phyloP scores from a whole-genome alignment of 2,113 vertebrate genomes.

The Forbesichthys papilliferus region DNA sequence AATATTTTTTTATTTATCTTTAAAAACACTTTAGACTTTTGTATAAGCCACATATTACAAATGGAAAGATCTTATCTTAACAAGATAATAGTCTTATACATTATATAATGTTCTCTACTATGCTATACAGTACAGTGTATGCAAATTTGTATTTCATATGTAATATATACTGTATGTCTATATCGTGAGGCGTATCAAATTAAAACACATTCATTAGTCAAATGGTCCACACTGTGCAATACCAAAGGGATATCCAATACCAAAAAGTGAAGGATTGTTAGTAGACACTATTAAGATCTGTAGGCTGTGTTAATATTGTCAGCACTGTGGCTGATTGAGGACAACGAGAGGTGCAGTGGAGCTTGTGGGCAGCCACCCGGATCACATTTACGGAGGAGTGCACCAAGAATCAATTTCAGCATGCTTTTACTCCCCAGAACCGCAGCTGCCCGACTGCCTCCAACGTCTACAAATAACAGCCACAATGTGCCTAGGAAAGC shows the following conservation, averaged over 20 bases:
- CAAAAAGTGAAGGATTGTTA: neutral
- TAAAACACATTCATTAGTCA: too few species aligned
- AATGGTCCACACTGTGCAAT: neutral
- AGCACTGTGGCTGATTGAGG: conserved; percentile 67
- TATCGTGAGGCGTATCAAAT: too few species aligned
- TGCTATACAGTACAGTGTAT: too few species aligned
- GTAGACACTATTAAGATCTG: conserved; percentile 32
- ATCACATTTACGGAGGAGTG: conserved; percentile 70
- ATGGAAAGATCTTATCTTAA: too few species aligned
- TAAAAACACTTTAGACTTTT: too few species aligned
- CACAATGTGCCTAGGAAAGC: conserved; percentile 46
- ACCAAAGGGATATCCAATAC: neutral
- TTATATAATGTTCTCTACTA: too few species aligned
- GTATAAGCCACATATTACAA: too few species aligned
- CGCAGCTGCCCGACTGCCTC: conserved; percentile 64
- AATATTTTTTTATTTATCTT: too few species aligned
- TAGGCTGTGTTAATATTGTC: conserved; percentile 67
- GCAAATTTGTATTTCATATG: too few species aligned
- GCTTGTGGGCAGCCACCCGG: conserved; percentile 72
- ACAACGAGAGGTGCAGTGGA: conserved; percentile 66
- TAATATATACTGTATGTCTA: too few species aligned
- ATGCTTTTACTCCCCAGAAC: conserved; percentile 67
- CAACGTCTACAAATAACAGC: conserved; percentile 53
- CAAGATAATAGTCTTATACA: too few species aligned
- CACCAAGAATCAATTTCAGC: conserved; percentile 74